A percentile compares a stretch with the other conserved stretches of the same genome.
phyloP scores from a whole-genome alignment of 1,140 invertebrate species.

The Atta cephalotes region DNA sequence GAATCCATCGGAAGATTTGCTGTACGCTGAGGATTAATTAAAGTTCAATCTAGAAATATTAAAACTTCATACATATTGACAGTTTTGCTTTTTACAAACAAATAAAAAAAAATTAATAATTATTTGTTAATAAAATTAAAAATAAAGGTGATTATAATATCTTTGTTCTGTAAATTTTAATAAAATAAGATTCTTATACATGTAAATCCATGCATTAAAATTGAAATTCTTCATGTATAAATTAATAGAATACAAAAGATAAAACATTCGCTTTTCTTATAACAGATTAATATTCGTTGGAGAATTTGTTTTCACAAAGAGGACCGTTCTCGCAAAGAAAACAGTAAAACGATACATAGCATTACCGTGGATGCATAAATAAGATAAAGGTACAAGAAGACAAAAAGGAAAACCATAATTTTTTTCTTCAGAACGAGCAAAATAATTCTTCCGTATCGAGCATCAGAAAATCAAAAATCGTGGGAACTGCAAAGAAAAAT shows the following conservation, averaged over 20 bases:
- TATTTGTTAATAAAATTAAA: not conserved
- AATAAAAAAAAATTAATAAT: not conserved
- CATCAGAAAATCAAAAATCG: slow-evolving; percentile 56
- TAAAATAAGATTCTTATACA: not conserved
- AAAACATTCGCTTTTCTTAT: not conserved
- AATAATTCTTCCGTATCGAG: slow-evolving; percentile 40
- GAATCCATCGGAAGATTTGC: not conserved
- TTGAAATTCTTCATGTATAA: slow-evolving; percentile 6
- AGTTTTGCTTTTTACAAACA: not conserved
- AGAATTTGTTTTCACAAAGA: slow-evolving; percentile 5
- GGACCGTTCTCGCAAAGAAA: not conserved
- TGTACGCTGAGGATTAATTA: no score
- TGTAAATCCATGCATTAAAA: not conserved
- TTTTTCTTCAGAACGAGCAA: not conserved
- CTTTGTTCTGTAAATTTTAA: not conserved
- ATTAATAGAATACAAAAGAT: not conserved
- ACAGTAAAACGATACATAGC: not conserved
- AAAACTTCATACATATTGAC: not conserved
- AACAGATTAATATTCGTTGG: slow-evolving; percentile 6
- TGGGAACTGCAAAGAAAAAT: slow-evolving; percentile 25
- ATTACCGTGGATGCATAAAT: slow-evolving; percentile 41
- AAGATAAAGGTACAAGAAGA: slow-evolving; percentile 42
- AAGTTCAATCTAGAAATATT: not conserved
- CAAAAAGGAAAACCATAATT: slow-evolving; percentile 14
- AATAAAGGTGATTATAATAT: not conserved